Conservation (phyloP, 2,797 vertebrate genomes). For the Acanthopagrus latus region DNA sequence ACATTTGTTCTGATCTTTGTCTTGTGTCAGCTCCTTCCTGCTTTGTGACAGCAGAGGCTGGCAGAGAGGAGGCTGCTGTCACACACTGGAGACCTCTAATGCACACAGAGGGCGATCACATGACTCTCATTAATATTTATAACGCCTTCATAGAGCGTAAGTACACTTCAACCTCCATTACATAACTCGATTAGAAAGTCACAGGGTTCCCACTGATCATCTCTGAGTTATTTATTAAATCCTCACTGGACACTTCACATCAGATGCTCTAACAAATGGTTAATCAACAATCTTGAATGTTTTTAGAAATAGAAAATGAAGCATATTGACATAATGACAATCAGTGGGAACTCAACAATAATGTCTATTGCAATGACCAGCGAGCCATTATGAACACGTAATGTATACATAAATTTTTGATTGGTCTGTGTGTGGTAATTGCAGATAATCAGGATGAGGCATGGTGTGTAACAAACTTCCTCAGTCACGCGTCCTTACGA, state of each 20-base stretch:
- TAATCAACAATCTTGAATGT: neutral
- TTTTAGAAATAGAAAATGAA: neutral
- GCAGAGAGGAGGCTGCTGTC: slow-evolving; percentile 84
- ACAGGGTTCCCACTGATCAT: neutral
- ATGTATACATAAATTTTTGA: neutral
- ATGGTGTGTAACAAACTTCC: slow-evolving; percentile 91
- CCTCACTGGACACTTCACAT: neutral
- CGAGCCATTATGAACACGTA: neutral
- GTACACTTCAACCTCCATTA: slow-evolving; percentile 54
- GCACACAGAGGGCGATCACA: slow-evolving; percentile 92
- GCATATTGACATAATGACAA: neutral
- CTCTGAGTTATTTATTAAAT: neutral
- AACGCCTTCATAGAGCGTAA: slow-evolving; percentile 91
- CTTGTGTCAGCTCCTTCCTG: slow-evolving; percentile 86
- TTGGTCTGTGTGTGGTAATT: slow-evolving; percentile 20
- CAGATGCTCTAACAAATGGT: neutral
- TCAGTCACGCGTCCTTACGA: slow-evolving; percentile 86
- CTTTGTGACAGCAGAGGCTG: slow-evolving; percentile 82
- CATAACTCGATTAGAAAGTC: neutral
- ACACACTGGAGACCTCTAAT: slow-evolving; percentile 85
- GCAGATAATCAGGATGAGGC: slow-evolving; percentile 89
- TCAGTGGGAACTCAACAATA: neutral
- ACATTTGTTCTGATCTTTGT: slow-evolving; percentile 7
- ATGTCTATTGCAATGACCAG: neutral
- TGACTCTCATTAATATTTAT: slow-evolving; percentile 94